Evolutionary conservation across 2,888 invertebrate species (phyloP).

Genomic region (Icerya purchasi): DNA sequence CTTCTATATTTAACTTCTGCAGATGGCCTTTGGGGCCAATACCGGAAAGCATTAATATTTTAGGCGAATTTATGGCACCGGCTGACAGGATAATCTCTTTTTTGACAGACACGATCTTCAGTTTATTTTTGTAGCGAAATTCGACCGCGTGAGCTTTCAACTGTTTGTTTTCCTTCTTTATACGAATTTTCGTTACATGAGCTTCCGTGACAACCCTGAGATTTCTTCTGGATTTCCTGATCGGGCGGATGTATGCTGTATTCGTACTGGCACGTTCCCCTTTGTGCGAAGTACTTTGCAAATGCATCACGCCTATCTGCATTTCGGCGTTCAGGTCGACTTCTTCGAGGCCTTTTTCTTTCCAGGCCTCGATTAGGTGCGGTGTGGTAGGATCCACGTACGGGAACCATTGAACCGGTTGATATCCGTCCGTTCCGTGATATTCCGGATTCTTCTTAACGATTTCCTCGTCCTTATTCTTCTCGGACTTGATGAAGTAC

Average conservation of each 20-base stretch:
- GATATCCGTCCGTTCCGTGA: slow-evolving; percentile 38
- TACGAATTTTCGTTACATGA: slow-evolving; percentile 35
- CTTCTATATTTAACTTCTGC: slow-evolving; percentile 29
- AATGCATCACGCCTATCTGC: slow-evolving; percentile 36
- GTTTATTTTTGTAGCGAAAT: slow-evolving; percentile 28
- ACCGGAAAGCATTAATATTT: slow-evolving; percentile 41
- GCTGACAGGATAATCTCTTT: slow-evolving; percentile 41
- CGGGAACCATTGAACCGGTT: slow-evolving; percentile 39
- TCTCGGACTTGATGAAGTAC: slow-evolving; percentile 45
- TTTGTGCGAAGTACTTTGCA: slow-evolving; percentile 38
- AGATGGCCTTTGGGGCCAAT: slow-evolving; percentile 38
- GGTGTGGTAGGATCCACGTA: slow-evolving; percentile 37
- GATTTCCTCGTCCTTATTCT: slow-evolving; percentile 33
- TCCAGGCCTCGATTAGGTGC: slow-evolving; percentile 29
- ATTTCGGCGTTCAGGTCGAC: slow-evolving; percentile 21
- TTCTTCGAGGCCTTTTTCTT: slow-evolving; percentile 33
- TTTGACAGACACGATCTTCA: slow-evolving; percentile 26
- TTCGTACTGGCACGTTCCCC: slow-evolving; percentile 38
- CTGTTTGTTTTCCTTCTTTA: slow-evolving; percentile 24
- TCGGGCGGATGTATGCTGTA: slow-evolving; percentile 41
- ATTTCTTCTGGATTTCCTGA: slow-evolving; percentile 30
- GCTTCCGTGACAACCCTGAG: slow-evolving; percentile 31
- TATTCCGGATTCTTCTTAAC: slow-evolving; percentile 30
- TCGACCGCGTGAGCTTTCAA: slow-evolving; percentile 30
- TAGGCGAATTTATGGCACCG: slow-evolving; percentile 37